Base-by-base conservation (phyloP, 2,888 invertebrate species). In the Cosmorhoe ocellata region DNA sequence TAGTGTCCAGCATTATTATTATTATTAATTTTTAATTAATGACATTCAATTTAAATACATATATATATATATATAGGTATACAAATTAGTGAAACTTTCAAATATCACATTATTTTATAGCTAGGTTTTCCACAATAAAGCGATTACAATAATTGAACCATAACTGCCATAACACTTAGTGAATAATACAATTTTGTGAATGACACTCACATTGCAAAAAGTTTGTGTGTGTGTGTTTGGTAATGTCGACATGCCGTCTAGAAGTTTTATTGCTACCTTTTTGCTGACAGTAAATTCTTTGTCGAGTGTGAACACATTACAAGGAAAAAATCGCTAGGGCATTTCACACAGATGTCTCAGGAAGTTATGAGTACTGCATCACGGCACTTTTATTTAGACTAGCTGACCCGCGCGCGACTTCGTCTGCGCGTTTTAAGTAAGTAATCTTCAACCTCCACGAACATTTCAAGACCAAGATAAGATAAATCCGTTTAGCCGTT, bases 161-260 rank as follows among this genome's bases (percentile, higher is more conserved):
- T 39, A 51, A 34, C 52, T 13, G 24, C 41, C 24, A 39, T 39
- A 51, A 34, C 52, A 41, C 33, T 34, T 51, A 34, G 22, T 32
- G 26, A 55, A 53, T 55, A 42, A 36, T 10, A 45, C 30, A 26
- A 6, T 41, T 45, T 38, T 18, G 34, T 49, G 44, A 53, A 53
- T 45, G 49, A 46, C 27, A 46, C 53, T 1, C 45, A 56, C 51
- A 38, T 58, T 41, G 44, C 41, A 55, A 10, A 31, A 12, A 6
- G 12, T 7, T n/a, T 43, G 48, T 54, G 46, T 58, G 55, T 36
- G 53, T 44, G 31, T 37, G 43, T n/a, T 36, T 18, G 61, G 59
- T 59, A 55, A 58, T 4, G 62, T 59, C 63, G 66, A 56, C 65
- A 63, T 26, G 64, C 63, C 47, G 61, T 63, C 64, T 67, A 61